Evolutionary conservation across 1,140 invertebrate species (phyloP), one percentile per base, ranked within the genome.

Genomic region (Belonocnema kinseyi): DNA sequence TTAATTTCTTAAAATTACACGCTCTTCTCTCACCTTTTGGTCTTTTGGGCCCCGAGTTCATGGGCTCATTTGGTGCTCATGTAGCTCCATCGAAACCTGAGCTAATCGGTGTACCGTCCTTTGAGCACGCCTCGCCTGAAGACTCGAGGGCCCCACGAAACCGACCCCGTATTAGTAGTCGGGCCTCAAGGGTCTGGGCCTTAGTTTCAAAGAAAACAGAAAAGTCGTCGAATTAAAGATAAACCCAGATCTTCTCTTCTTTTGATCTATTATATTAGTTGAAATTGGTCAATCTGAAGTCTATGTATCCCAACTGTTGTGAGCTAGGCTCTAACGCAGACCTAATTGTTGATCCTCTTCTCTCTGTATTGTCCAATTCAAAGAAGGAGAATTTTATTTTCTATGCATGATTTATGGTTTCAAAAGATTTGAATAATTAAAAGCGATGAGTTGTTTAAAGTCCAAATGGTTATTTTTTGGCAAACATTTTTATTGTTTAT

Each of bases 31-130:
- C 53, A 54, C 53, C 53, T 54, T 17, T 54, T n/a, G 53, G 53
- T 19, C 16, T 3, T 54, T 19, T 54, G n/a, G 53, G 53, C 53
- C 53, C 16, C 53, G 53, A 54, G 53, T 54, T 54, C 53, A 54
- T 54, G 53, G 53, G 53, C 53, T 54, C 17, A 54, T 54, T 54
- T 54, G 53, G 53, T 54, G 53, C 6, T 54, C 53, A n/a, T 54
- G 53, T 54, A 54, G 56, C 52, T 80, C 77, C 77, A 76, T 72
- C 80, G 75, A 81, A 81, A 71, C 19, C 71, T 77, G 71, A 80
- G 84, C 83, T 87, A 87, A 88, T 88, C 87, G 86, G 77, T 81
- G 77, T 77, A 80, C 78, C 80, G 82, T 81, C 76, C 77, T 66
- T 79, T 82, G 77, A 86, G 81, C 85, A 87, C 85, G 82, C 82